Percentiles rank a stretch among this genome's conserved stretches.
phyloP scores from a whole-genome alignment of 2,797 vertebrate species.

The Liparis tanakae region DNA sequence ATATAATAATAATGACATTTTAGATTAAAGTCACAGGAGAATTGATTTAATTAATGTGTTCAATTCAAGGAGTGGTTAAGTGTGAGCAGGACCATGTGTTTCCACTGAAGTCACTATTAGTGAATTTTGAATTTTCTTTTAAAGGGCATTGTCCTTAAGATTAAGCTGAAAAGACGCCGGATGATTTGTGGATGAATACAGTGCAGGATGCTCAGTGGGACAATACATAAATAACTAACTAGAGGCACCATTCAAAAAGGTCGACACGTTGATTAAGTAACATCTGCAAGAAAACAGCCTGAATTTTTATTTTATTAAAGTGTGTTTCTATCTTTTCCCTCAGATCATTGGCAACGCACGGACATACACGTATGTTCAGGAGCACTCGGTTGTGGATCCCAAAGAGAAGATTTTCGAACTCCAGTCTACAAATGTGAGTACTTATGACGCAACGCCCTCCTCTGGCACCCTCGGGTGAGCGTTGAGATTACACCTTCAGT shows the following conservation, averaged over 20 bases:
- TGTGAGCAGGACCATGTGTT: neutral
- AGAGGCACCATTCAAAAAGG: neutral
- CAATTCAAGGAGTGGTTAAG: neutral
- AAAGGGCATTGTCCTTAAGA: neutral
- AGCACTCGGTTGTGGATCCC: slow-evolving; percentile 95
- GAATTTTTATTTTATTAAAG: slow-evolving; percentile 1
- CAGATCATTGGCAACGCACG: slow-evolving; percentile 92
- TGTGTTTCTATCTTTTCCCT: slow-evolving; percentile 19
- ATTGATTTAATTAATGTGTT: neutral
- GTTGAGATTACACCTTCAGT: neutral
- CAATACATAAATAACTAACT: neutral
- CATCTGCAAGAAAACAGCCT: neutral
- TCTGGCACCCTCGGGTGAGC: neutral
- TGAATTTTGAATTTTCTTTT: neutral
- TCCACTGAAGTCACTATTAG: neutral
- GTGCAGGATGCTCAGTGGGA: neutral
- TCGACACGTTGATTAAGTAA: neutral
- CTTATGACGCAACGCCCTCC: neutral
- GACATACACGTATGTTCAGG: slow-evolving; percentile 92
- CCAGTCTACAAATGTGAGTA: slow-evolving; percentile 94
- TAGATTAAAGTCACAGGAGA: neutral
- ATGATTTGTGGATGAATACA: neutral
- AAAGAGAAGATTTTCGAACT: slow-evolving; percentile 90
- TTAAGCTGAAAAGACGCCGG: neutral
- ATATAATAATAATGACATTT: neutral